These are phyloP conservation scores for Stratiomys singularior DNA, from an alignment of 2,888 invertebrate genomes.

Conservation along the genomic window DNA sequence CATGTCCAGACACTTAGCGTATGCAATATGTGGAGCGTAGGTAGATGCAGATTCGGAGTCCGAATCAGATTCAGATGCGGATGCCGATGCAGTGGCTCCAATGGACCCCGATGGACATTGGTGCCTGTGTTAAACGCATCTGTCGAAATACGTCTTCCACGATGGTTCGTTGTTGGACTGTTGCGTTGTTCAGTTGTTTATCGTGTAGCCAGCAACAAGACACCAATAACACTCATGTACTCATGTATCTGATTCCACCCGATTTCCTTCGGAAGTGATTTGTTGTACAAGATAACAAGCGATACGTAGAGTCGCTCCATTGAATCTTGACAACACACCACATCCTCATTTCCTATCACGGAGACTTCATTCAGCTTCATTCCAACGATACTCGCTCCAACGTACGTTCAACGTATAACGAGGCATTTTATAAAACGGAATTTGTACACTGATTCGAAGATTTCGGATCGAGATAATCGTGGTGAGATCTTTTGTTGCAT, in stretches of 20 bases:
- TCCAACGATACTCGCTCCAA: slow-evolving; percentile 1
- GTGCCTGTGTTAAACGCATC: slow-evolving; percentile 29
- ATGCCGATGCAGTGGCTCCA: slow-evolving; percentile 23
- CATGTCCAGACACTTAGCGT: slow-evolving; percentile 35
- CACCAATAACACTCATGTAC: slow-evolving; percentile 38
- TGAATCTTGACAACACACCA: slow-evolving; percentile 29
- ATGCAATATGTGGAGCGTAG: slow-evolving; percentile 21
- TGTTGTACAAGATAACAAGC: slow-evolving; percentile 43
- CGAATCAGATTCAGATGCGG: no score
- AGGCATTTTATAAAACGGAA: slow-evolving; percentile 28
- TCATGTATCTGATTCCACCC: slow-evolving; percentile 37
- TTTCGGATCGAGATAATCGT: slow-evolving; percentile 7
- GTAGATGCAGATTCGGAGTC: slow-evolving; percentile 1
- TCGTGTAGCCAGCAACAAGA: slow-evolving; percentile 37
- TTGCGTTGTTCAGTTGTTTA: neutral
- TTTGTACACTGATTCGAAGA: slow-evolving; percentile 28
- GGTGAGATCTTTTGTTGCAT: slow-evolving; percentile 26
- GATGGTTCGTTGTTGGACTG: neutral
- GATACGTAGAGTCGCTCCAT: slow-evolving; percentile 27
- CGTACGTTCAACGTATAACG: neutral
- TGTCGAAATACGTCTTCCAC: slow-evolving; percentile 25
- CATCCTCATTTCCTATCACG: slow-evolving; percentile 23
- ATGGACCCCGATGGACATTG: neutral
- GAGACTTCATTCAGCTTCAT: neutral
- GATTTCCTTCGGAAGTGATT: slow-evolving; percentile 42